Base-by-base conservation (phyloP, 2,797 vertebrate species). In the Remorina albescens region DNA sequence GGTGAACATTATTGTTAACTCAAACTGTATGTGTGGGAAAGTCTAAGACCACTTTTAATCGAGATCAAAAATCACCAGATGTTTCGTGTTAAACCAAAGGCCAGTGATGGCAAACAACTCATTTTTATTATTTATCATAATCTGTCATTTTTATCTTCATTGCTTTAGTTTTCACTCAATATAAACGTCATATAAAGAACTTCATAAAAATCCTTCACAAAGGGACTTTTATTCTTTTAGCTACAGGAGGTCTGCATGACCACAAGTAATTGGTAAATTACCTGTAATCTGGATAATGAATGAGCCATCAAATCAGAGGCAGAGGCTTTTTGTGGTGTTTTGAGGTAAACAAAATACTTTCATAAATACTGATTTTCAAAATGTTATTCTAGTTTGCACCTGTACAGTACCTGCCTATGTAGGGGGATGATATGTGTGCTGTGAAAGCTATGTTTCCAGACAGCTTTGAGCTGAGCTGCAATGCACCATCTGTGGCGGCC, bases 401-500 rank as follows among this genome's bases (percentile, higher is more conserved):
- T 81, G 70, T 65, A 62, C 60, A 63, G 30, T 71, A 32, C 18
- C 63, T 54, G 67, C n/a, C 66, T 46, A n/a, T 82, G 72, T 83
- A 67, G 30, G 32, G 8, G 44, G 65, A 47, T 67, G 82, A 82
- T 74, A 23, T 63, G 87, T 85, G 78, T 84, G 58, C 84, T 72
- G 82, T 84, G 84, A 83, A 86, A 84, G 70, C 82, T 83, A 81
- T 78, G 74, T 89, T 93, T 93, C 88, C 90, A 90, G 90, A 89
- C 84, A 28, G 90, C 80, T 90, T 82, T 82, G 87, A 89, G 91
- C 89, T 76, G 84, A 90, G 90, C 91, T 85, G 88, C 79, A 67
- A 81, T 84, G 93, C 95, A 94, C 96, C 96, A 97, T 98, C 97
- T 97, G 97, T 96, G 96, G 95, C 93, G 89, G 94, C 91, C 94